Evolutionary conservation across 2,888 invertebrate genomes (phyloP), one percentile per base, ranked within the genome.

Genomic region (Merodon equestris): DNA sequence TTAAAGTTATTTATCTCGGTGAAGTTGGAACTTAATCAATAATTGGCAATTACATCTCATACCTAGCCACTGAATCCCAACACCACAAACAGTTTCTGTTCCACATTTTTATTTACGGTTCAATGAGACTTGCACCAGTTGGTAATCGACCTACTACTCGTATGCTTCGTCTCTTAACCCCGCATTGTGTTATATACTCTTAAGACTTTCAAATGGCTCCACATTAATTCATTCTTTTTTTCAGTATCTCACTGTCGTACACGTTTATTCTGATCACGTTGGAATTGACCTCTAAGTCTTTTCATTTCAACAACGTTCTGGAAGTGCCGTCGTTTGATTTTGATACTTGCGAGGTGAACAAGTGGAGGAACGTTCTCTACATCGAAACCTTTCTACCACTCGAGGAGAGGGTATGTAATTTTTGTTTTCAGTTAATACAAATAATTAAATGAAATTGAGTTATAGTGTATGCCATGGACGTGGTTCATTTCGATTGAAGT

Each of bases 401-500:
- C 9, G 87, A 90, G 1, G 91, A 93, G 84, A 90, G 92, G 90
- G 93, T 93, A 83, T 88, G 88, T 27, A n/a, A 27, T 73, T 36
- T 1, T 4, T 15, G 13, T 44, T 1, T 14, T 14, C 13, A 44
- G 12, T 1, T 1, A 47, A 5, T 47, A 17, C 10, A 47, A 14
- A 47, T 17, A 48, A 48, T n/a, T 19, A n/a, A 18, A 27, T 4
- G 17, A 13, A 5, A 45, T 57, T 48, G 27, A n/a, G 10, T 79
- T 74, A 60, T 87, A 95, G 95, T 95, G 95, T 83, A 93, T 95
- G 93, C 90, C 94, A 60, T 92, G 95, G 91, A 94, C 94, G 70
- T 95, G 95, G 95, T 94, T 94, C 86, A 88, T 95, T 57, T 93
- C 94, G 0, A 91, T 93, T 83, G 95, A 95, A 88, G 93, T 93